Percentiles rank a stretch among this genome's conserved stretches.
Evolutionary conservation across 1,140 invertebrate species (phyloP).

Genomic region (Conopomorpha cramerella): DNA sequence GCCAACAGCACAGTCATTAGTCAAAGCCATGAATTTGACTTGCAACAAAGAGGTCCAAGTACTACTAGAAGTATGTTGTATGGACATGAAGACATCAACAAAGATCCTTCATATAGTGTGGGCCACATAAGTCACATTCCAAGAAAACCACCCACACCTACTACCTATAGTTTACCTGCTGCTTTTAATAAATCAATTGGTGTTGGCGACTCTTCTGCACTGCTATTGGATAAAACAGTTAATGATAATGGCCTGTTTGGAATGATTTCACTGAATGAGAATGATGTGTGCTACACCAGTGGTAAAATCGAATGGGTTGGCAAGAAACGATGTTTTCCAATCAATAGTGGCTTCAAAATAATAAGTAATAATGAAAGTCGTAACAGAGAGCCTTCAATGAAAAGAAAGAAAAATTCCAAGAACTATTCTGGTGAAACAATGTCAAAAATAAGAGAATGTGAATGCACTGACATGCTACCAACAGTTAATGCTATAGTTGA

Average conservation of each 20-base stretch:
- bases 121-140: conserved; percentile 43
- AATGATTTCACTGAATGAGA: conserved; percentile 39
- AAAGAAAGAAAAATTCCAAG: too few species aligned
- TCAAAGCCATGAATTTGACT: too few species aligned
- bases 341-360: conserved; percentile 48
- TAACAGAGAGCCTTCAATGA: conserved; percentile 15
- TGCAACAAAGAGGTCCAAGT: too few species aligned
- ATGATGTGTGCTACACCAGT: conserved; percentile 49
- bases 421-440: too few species aligned
- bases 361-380: conserved; percentile 15
- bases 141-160: conserved; percentile 25
- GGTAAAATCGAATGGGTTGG: conserved; percentile 51
- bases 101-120: conserved; percentile 19
- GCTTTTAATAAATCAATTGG: conserved; percentile 20
- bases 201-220: too few species aligned
- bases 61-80: too few species aligned
- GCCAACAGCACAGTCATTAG: conserved; percentile 35
- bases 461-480: conserved; percentile 48
- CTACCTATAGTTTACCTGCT: conserved; percentile 32
- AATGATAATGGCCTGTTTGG: conserved; percentile 26
- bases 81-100: too few species aligned
- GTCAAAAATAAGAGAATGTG: conserved; percentile 27
- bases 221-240: too few species aligned
- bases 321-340: conserved; percentile 38
- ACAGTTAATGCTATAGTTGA: conserved; percentile 53